Conservation (phyloP, 2,888 invertebrate species). For the Bembecia ichneumoniformis region DNA sequence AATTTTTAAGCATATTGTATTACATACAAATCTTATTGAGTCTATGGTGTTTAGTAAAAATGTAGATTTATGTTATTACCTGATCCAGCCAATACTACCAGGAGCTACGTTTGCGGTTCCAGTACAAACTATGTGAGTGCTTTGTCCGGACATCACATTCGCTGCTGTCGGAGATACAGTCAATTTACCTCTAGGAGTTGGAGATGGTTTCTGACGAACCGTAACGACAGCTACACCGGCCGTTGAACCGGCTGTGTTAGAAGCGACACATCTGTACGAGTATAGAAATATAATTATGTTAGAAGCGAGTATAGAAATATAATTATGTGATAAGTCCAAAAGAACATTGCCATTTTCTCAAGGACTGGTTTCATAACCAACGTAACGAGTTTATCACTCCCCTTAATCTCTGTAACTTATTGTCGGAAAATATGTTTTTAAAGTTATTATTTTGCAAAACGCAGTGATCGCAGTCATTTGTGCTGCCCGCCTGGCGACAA, state of each 20-base stretch:
- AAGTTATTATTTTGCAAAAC: no score
- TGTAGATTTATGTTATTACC: conserved; percentile 37
- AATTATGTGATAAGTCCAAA: background rate
- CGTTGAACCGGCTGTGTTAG: conserved; percentile 77
- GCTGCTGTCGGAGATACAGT: conserved; percentile 74
- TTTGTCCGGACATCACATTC: conserved; percentile 57
- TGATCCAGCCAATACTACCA: conserved; percentile 70
- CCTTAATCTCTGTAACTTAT: background rate
- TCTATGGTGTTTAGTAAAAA: no score
- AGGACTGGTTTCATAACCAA: background rate
- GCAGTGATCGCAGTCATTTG: no score
- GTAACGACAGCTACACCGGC: conserved; percentile 77
- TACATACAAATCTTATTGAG: no score
- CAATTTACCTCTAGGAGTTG: conserved; percentile 39
- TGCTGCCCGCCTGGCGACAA: no score
- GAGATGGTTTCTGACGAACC: conserved; percentile 63
- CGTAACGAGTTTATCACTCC: background rate
- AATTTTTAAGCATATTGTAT: background rate
- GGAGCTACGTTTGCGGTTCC: conserved; percentile 75
- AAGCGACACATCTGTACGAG: conserved; percentile 76
- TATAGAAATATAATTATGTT: background rate
- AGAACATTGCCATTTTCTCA: no score
- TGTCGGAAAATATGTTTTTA: no score
- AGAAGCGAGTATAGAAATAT: background rate
- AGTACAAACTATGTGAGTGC: conserved; percentile 55